phyloP scores from a whole-genome alignment of 2,888 invertebrate species.

The Saturnia pavonia region DNA sequence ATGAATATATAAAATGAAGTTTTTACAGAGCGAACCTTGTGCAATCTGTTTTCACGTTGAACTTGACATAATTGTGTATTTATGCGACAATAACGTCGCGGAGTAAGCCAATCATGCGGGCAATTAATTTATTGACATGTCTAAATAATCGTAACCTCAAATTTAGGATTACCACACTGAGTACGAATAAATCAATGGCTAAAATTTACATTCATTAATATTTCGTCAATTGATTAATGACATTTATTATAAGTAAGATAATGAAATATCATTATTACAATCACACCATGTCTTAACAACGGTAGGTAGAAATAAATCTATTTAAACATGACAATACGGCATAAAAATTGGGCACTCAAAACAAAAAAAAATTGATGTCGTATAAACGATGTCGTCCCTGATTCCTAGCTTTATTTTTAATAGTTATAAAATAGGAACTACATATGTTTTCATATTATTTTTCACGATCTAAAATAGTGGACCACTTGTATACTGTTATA shows the following conservation, averaged over 20 bases:
- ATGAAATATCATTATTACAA: not conserved
- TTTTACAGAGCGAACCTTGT: slow-evolving; percentile 55
- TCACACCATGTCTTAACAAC: not conserved
- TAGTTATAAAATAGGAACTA: not conserved
- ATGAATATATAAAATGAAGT: slow-evolving; percentile 21
- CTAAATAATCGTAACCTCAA: slow-evolving; percentile 8
- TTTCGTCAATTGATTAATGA: not conserved
- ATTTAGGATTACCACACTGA: not conserved
- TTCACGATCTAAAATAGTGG: not conserved
- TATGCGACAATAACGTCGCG: slow-evolving; percentile 57
- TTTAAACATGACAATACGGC: not conserved
- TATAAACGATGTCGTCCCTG: too few species aligned
- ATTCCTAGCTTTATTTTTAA: too few species aligned
- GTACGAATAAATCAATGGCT: slow-evolving; percentile 1
- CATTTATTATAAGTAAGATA: not conserved
- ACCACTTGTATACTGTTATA: not conserved
- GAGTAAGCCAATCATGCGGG: slow-evolving; percentile 68
- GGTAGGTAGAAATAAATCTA: not conserved
- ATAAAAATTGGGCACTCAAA: not conserved
- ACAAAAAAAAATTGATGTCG: not conserved
- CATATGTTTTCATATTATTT: not conserved
- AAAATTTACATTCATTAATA: not conserved
- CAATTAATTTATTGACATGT: slow-evolving; percentile 46
- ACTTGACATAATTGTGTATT: slow-evolving; percentile 72
- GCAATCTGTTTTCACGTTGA: slow-evolving; percentile 45